These are phyloP conservation scores for Diaphora mendica DNA, from an alignment of 2,888 invertebrate species.

Conservation along the genomic window DNA sequence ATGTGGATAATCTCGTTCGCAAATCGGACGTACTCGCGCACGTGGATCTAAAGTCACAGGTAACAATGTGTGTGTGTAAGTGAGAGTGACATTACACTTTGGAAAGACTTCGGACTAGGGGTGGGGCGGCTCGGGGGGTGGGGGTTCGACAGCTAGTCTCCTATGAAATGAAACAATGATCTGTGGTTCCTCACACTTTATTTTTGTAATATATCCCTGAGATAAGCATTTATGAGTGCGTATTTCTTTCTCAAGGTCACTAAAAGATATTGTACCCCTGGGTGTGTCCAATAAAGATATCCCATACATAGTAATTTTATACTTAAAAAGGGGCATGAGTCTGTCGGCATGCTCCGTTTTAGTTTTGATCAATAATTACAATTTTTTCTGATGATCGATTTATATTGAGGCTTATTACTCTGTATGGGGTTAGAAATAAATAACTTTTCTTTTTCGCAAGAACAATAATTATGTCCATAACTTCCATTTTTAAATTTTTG, in stretches of 20 bases:
- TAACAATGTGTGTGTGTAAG: not conserved
- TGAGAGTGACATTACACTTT: not conserved
- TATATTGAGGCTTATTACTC: conserved; percentile 2
- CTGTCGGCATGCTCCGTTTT: not conserved
- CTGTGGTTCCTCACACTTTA: not conserved
- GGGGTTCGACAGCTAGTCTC: not conserved
- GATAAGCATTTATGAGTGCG: conserved; percentile 14
- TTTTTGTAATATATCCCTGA: conserved; percentile 5
- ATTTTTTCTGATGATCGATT: not conserved
- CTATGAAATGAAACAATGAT: not conserved
- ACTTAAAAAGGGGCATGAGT: not conserved
- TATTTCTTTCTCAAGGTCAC: not conserved
- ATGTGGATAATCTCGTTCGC: not conserved
- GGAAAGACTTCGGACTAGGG: not conserved
- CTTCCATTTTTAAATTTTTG: conserved; percentile 37
- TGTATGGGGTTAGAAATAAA: conserved; percentile 6
- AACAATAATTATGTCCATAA: conserved; percentile 13
- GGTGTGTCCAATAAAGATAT: not conserved
- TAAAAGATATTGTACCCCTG: not conserved
- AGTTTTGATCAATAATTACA: not conserved
- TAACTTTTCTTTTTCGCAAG: not conserved
- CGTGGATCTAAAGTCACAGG: not conserved
- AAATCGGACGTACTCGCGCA: not conserved
- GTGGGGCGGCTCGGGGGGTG: not conserved
- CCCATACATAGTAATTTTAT: conserved; percentile 1